Percentiles rank a stretch among this genome's conserved stretches.
These are phyloP conservation scores for Girardinichthys multiradiatus DNA, from an alignment of 2,113 vertebrate species.

Conservation along the genomic window DNA sequence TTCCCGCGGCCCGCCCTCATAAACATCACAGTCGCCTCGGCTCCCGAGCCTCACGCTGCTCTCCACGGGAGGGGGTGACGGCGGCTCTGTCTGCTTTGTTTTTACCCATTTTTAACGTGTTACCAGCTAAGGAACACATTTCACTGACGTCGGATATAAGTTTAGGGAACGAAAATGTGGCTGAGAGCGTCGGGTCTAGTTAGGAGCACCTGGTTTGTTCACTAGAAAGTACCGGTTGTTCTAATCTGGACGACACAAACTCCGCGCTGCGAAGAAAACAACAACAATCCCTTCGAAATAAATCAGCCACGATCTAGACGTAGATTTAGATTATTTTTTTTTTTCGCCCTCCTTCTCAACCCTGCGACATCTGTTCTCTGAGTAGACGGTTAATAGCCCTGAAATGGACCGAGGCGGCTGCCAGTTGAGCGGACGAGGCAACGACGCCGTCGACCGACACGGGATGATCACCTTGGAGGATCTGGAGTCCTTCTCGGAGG, in stretches of 20 bases:
- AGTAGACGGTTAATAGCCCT: background rate
- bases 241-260: slow-evolving; percentile 20
- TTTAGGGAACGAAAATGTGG: background rate
- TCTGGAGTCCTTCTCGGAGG: slow-evolving; percentile 83
- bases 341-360: background rate
- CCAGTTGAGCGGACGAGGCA: slow-evolving; percentile 65
- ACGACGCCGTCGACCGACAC: slow-evolving; percentile 33
- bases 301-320: background rate
- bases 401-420: slow-evolving; percentile 84
- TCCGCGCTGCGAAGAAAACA: background rate
- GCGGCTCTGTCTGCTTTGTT: background rate
- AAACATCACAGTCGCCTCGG: slow-evolving; percentile 55
- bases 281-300: background rate
- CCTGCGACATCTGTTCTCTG: background rate
- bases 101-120: background rate
- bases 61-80: background rate
- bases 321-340: background rate
- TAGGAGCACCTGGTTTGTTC: slow-evolving; percentile 11
- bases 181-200: background rate
- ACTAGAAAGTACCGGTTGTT: slow-evolving; percentile 32
- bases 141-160: background rate
- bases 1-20: slow-evolving; percentile 42
- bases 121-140: rapidly evolving
- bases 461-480: slow-evolving; percentile 88
- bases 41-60: background rate